These are phyloP conservation scores for Astropecten irregularis DNA, from an alignment of 53 echinoderm and acorn worm genomes.

Conservation along the genomic window DNA sequence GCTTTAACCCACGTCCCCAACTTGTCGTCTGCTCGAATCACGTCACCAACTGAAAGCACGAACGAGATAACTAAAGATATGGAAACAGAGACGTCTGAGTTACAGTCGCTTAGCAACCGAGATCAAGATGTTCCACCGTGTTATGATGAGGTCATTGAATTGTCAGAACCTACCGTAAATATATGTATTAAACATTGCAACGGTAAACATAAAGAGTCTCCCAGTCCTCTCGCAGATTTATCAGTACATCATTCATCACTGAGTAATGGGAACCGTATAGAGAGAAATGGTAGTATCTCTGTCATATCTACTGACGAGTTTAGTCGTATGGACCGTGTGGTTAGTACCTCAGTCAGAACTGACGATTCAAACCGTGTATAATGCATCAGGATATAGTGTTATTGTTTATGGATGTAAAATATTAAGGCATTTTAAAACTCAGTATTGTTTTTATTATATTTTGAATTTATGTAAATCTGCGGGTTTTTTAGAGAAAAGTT, in stretches of 20 bases:
- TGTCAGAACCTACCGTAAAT: neutral
- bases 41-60: neutral
- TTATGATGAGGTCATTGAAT: conserved; percentile 13
- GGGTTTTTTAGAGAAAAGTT: too few relatives aligned
- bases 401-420: too few relatives aligned
- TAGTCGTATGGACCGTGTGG: too few relatives aligned
- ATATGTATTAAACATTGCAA: neutral
- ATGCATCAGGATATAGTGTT: too few relatives aligned
- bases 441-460: too few relatives aligned
- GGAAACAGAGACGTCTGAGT: neutral
- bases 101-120: conserved; percentile 4
- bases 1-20: neutral
- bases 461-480: too few relatives aligned
- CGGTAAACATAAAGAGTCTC: too few relatives aligned
- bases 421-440: too few relatives aligned
- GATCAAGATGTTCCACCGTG: neutral
- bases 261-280: neutral
- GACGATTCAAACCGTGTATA: too few relatives aligned
- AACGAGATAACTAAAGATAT: neutral
- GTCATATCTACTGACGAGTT: conserved; percentile 15
- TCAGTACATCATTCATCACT: neutral
- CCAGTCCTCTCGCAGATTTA: neutral
- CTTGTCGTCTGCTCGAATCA: conserved; percentile 22
- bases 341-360: too few relatives aligned
- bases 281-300: neutral